A percentile compares a stretch with the other conserved stretches of the same genome.
Conservation (phyloP, 2,113 vertebrate genomes). For the Spea multiplicata region DNA sequence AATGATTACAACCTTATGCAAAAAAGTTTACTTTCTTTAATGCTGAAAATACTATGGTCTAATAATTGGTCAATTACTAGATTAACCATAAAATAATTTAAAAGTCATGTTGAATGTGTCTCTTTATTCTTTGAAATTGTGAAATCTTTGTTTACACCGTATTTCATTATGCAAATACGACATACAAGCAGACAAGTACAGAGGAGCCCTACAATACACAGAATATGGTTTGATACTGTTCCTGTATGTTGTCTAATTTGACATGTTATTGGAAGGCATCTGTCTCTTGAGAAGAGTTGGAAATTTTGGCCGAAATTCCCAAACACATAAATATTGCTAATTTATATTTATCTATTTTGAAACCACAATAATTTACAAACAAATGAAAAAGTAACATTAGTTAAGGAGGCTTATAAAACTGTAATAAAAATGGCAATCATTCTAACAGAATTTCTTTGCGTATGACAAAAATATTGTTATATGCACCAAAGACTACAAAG, state of each 20-base stretch:
- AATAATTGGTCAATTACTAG: no score
- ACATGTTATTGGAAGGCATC: slow-evolving; percentile 38
- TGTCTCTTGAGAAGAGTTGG: slow-evolving; percentile 5
- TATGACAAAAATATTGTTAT: not conserved
- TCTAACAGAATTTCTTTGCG: slow-evolving; percentile 1
- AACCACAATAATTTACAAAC: slow-evolving; percentile 30
- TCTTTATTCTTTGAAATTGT: not conserved
- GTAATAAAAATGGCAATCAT: slow-evolving; percentile 32
- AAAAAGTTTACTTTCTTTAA: no score
- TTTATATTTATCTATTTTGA: slow-evolving; percentile 39
- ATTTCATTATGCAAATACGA: slow-evolving; percentile 2
- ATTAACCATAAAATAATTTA: not conserved
- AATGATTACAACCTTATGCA: no score
- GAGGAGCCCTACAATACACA: slow-evolving; percentile 10
- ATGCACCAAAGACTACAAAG: not conserved
- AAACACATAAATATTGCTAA: slow-evolving; percentile 44
- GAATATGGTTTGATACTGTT: slow-evolving; percentile 16
- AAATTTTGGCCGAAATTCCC: slow-evolving; percentile 26
- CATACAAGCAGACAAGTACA: slow-evolving; percentile 26
- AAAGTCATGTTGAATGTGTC: not conserved
- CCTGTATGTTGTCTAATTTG: slow-evolving; percentile 38
- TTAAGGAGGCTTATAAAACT: slow-evolving; percentile 9
- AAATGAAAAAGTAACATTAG: slow-evolving; percentile 26
- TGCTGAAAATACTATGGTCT: no score
- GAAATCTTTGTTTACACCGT: not conserved